Evolutionary conservation across 2,797 vertebrate species (phyloP).

Genomic region (Anabacerthia variegaticeps): DNA sequence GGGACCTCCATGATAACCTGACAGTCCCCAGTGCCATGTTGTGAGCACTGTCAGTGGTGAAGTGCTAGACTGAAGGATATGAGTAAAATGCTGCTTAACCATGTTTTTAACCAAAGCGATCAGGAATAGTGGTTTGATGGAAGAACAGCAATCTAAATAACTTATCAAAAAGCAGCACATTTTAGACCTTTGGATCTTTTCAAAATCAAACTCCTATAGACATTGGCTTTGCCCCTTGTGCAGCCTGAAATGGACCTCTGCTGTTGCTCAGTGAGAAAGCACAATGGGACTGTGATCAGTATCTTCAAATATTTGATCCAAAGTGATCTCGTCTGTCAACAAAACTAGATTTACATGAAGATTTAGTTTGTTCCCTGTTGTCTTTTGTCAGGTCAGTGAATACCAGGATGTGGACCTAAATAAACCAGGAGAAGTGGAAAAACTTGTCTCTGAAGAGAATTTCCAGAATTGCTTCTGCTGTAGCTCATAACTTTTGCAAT

Average conservation of each 20-base stretch:
- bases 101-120: neutral
- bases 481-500: neutral
- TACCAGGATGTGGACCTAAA: neutral
- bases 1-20: neutral
- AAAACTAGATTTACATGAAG: neutral
- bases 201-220: neutral
- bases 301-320: neutral
- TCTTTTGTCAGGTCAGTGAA: neutral
- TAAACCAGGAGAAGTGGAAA: neutral
- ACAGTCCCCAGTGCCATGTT: accelerated
- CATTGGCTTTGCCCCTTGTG: neutral
- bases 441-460: neutral
- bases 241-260: neutral
- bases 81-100: neutral
- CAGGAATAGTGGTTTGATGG: neutral
- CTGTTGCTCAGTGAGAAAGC: neutral
- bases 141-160: neutral
- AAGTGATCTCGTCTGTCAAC: neutral
- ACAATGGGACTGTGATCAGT: neutral
- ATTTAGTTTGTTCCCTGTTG: neutral
- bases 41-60: neutral
- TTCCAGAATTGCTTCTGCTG: neutral
- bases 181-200: neutral
- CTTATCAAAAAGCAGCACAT: neutral
- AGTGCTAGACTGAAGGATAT: neutral